Evolutionary conservation across 92 coral and sea anemone species (phyloP).

Genomic region (Epizoanthus scotinus): DNA sequence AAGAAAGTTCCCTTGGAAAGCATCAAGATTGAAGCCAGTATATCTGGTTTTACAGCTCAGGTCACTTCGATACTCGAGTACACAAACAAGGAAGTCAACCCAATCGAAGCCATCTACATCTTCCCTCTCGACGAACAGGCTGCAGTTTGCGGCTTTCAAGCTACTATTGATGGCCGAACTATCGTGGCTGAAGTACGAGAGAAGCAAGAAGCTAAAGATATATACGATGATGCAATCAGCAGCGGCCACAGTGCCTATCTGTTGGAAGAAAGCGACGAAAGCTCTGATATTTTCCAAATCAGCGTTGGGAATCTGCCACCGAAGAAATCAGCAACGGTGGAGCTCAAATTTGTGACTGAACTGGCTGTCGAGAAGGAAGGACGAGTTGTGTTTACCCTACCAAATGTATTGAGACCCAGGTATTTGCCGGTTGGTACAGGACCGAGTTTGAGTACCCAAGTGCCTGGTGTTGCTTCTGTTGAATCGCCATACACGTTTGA

Average conservation of each 20-base stretch:
- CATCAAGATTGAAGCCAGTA: conserved; percentile 38
- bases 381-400: conserved; percentile 76
- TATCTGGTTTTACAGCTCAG: conserved; percentile 40
- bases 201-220: conserved; percentile 81
- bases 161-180: conserved; percentile 81
- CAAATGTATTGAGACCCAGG: conserved; percentile 85
- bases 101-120: conserved; percentile 51
- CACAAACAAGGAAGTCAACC: conserved; percentile 38
- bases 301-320: conserved; percentile 92
- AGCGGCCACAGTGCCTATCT: conserved; percentile 82
- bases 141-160: conserved; percentile 91
- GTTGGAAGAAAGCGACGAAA: conserved; percentile 85
- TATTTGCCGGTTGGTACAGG: conserved; percentile 66
- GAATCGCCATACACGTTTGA: conserved; percentile 69
- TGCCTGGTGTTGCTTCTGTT: conserved; percentile 53
- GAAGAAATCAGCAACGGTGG: conserved; percentile 69
- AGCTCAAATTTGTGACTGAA: conserved; percentile 78
- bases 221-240: conserved; percentile 81
- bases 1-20: conserved; percentile 41
- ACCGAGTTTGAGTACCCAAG: conserved; percentile 54
- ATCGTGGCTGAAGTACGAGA: conserved; percentile 82
- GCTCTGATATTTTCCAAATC: conserved; percentile 82
- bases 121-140: conserved; percentile 80
- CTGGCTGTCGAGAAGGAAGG: conserved; percentile 83
- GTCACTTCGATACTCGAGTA: conserved; percentile 43